Conservation (phyloP, 2,797 vertebrate species). For the Tiaroga cobitis region DNA sequence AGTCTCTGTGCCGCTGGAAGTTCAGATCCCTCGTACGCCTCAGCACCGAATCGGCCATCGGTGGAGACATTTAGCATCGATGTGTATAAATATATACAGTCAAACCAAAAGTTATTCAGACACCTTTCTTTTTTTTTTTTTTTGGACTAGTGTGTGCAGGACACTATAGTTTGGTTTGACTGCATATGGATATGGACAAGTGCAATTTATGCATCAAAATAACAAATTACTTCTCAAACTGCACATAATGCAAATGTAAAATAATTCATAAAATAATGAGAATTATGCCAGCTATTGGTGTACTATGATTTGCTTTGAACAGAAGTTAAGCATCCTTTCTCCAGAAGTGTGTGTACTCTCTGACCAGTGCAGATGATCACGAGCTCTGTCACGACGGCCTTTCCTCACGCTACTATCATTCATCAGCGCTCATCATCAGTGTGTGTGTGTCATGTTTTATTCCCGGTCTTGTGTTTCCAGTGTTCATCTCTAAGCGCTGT, state of each 20-base stretch:
- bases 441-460: conserved; percentile 53
- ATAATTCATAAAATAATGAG: background rate
- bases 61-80: too few relatives aligned
- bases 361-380: conserved; percentile 52
- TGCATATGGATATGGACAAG: too few relatives aligned
- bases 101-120: too few relatives aligned
- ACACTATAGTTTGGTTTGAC: too few relatives aligned
- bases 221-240: background rate
- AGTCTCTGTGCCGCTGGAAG: too few relatives aligned
- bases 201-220: background rate
- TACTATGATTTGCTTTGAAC: background rate
- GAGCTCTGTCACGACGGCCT: conserved; percentile 54
- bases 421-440: conserved; percentile 20
- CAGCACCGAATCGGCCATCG: too few relatives aligned
- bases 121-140: too few relatives aligned
- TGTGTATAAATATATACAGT: too few relatives aligned
- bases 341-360: background rate
- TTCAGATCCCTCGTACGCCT: too few relatives aligned
- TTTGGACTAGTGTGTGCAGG: too few relatives aligned
- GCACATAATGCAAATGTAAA: background rate
- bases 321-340: background rate
- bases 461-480: background rate
- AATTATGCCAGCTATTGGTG: background rate
- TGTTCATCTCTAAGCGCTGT: conserved; percentile 36
- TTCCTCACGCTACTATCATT: background rate